Evolutionary conservation across 2,888 invertebrate genomes (phyloP), one percentile per base, ranked within the genome.

Genomic region (Hydriomena furcata): DNA sequence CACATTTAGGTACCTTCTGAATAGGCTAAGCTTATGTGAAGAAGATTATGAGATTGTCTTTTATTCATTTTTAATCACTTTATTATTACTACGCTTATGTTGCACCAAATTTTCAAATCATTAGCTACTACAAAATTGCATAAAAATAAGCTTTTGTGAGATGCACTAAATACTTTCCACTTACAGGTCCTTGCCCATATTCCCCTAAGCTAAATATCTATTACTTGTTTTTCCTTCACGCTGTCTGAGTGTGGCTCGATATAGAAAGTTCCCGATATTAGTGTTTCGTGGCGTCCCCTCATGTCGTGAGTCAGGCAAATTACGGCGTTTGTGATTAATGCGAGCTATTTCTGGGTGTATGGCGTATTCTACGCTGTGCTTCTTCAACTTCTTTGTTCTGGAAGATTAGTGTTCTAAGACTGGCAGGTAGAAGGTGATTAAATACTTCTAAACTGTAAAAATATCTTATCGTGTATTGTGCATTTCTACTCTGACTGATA

Each of bases 271-370:
- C 76, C 70, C 78, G 73, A 81, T 81, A 80, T 71, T 75, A 57
- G 56, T 57, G 57, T 30, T 58, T 42, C 65, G 68, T 68, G 64
- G 74, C 82, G 84, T 79, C 84, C 84, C 85, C 80, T 79, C 78
- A 61, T 79, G 79, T 78, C 82, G 81, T 88, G 88, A 88, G 79
- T 88, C 86, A 89, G 82, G 82, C 84, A 82, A 85, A 89, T 88
- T 84, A 82, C 82, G 74, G 76, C 73, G 66, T 81, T 77, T 81
- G 84, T 87, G 86, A 88, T 87, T 87, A 86, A 88, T 87, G 79
- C 75, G 61, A 63, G 79, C 84, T 88, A 87, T 88, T 88, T 75
- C 75, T 82, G 80, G 73, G 69, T 64, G 68, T 76, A 80, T 76
- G 73, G 70, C 65, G 68, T 76, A 78, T 75, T 69, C 76, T 76